Percentiles rank a stretch among this genome's conserved stretches.
These are phyloP conservation scores for Meloidogyne hapla DNA, from an alignment of 1,140 invertebrate species.

Conservation along the genomic window DNA sequence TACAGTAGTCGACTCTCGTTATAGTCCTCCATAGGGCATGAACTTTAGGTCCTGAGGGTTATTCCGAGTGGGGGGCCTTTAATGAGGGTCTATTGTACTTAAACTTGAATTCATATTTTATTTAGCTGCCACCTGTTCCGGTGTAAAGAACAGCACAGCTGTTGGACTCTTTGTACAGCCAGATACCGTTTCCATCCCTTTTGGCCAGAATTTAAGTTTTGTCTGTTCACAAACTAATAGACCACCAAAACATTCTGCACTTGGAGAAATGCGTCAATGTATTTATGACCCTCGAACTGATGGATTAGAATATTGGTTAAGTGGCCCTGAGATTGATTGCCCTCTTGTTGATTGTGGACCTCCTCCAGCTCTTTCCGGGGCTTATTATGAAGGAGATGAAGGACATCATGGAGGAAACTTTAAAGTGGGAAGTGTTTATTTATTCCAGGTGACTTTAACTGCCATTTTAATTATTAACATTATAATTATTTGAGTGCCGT, in stretches of 20 bases:
- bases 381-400: slow-evolving; percentile 80
- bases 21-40: too few species aligned
- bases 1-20: not conserved
- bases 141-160: slow-evolving; percentile 51
- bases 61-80: not conserved
- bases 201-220: slow-evolving; percentile 58
- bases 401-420: slow-evolving; percentile 73
- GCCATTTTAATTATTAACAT: too few species aligned
- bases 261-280: slow-evolving; percentile 83
- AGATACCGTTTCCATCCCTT: slow-evolving; percentile 47
- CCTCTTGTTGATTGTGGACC: slow-evolving; percentile 63
- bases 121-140: slow-evolving; percentile 59
- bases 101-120: slow-evolving; percentile 11
- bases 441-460: slow-evolving; percentile 72
- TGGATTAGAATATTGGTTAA: slow-evolving; percentile 86
- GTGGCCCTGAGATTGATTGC: slow-evolving; percentile 74
- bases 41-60: too few species aligned
- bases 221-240: slow-evolving; percentile 40
- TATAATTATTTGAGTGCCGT: slow-evolving; percentile 77
- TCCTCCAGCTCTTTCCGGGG: slow-evolving; percentile 71
- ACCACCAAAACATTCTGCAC: slow-evolving; percentile 65
- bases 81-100: too few species aligned
- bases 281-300: slow-evolving; percentile 87
- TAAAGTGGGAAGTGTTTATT: slow-evolving; percentile 74
- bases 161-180: slow-evolving; percentile 59